Evolutionary conservation across 2,888 invertebrate genomes (phyloP), one percentile per base, ranked within the genome.

Genomic region (Helicoverpa assulta): DNA sequence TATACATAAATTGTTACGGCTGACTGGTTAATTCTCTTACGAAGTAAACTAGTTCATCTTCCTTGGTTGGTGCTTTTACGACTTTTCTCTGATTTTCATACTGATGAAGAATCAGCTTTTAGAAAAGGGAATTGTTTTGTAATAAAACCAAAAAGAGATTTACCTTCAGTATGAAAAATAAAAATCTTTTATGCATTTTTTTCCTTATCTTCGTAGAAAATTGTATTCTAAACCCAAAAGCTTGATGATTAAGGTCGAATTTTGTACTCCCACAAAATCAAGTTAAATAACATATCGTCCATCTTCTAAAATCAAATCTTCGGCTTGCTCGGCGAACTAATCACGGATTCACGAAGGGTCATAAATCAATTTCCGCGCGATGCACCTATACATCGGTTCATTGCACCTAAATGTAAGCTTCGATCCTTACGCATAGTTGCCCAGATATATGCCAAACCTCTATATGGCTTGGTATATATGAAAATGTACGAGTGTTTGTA

Each of bases 371-470:
- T 83, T 80, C 76, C 73, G 64, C 78, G 68, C 79, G 70, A 76
- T 82, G 84, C 81, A 82, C 68, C 79, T 70, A 76, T 72, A 70
- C 80, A 72, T 56, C 80, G 66, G 82, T 81, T 78, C 83, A 83
- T 57, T 82, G 81, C 80, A 80, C 80, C 26, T 51, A 68, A 79
- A 76, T 70, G 77, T 73, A 78, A 81, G 74, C 74, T 72, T 63
- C 70, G 70, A 78, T 81, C 67, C 70, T 80, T 78, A 76, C 81
- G 82, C 83, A 70, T 80, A 82, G 78, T 82, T 78, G 74, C 63
- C 19, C 43, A 33, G 40, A 63, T 73, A 63, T 73, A 72, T 52
- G 55, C 61, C 58, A 67, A 75, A 60, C 19, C 26, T 70, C 65
- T 62, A 67, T 70, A 81, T 81, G 75, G 78, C 78, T 78, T 70